Evolutionary conservation across 2,113 vertebrate species (phyloP).

Genomic region (Myocastor coypus): DNA sequence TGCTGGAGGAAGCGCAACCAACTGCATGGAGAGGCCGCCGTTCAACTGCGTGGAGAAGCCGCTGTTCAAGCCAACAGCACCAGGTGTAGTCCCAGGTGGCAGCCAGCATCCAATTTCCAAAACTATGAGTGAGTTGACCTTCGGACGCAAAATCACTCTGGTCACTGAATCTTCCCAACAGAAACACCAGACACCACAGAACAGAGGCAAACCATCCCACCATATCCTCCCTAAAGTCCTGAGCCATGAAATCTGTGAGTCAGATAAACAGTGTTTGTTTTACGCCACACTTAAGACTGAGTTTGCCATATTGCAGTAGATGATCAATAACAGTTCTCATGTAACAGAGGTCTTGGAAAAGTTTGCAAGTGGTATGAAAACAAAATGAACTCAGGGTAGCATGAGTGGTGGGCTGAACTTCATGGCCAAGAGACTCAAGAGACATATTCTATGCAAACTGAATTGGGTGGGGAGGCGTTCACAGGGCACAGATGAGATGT

Average conservation of each 20-base stretch:
- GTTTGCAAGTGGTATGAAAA: background rate
- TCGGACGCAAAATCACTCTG: background rate
- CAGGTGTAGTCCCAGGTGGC: background rate
- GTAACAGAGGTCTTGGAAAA: background rate
- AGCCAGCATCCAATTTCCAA: background rate
- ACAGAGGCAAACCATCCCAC: background rate
- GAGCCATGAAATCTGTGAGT: background rate
- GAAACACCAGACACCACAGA: background rate
- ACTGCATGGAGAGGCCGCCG: background rate
- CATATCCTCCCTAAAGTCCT: background rate
- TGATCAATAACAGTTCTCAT: constrained; percentile 3
- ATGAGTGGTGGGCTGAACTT: background rate
- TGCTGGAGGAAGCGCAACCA: constrained; percentile 28
- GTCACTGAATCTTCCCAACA: background rate
- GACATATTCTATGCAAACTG: background rate
- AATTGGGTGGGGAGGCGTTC: background rate
- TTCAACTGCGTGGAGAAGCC: background rate
- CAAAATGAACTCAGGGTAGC: background rate
- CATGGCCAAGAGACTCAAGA: background rate
- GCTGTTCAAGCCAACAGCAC: background rate
- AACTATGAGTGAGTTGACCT: background rate
- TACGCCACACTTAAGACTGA: constrained; percentile 15
- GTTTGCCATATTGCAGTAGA: background rate
- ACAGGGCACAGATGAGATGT: background rate
- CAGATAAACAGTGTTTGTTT: background rate